Conservation (phyloP, 2,113 vertebrate species). For the Dromas ardeola region DNA sequence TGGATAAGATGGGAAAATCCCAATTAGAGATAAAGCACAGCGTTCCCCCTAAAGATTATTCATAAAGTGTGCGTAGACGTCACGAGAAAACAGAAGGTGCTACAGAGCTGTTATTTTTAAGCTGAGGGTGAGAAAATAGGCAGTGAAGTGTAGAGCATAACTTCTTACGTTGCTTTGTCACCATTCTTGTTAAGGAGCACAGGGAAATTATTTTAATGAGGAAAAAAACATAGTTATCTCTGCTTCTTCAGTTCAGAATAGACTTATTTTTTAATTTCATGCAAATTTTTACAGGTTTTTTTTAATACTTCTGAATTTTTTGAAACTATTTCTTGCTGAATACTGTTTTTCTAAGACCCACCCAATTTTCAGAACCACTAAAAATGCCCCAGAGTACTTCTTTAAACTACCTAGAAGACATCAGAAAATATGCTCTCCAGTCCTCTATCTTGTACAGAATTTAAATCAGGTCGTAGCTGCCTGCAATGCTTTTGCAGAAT, state of each 20-base stretch:
- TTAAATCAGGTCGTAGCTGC: neutral
- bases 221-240: neutral
- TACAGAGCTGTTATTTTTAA: conserved; percentile 66
- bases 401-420: neutral
- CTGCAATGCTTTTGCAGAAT: neutral
- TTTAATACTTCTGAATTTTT: neutral
- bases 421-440: neutral
- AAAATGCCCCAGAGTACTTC: neutral
- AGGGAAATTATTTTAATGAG: neutral
- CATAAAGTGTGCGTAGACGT: neutral
- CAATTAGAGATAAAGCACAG: neutral
- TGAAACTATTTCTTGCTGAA: neutral
- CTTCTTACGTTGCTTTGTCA: conserved; percentile 29
- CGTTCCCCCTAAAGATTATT: conserved; percentile 18
- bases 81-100: conserved; percentile 56
- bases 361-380: neutral
- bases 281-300: neutral
- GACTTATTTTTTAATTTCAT: neutral
- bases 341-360: neutral
- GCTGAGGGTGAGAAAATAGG: conserved; percentile 45
- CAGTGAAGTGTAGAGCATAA: neutral
- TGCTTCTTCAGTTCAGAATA: neutral
- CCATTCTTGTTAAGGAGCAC: neutral
- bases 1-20: conserved; percentile 20
- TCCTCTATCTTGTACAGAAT: neutral